Conservation (phyloP, 2,888 invertebrate genomes). For the Acleris literana region DNA sequence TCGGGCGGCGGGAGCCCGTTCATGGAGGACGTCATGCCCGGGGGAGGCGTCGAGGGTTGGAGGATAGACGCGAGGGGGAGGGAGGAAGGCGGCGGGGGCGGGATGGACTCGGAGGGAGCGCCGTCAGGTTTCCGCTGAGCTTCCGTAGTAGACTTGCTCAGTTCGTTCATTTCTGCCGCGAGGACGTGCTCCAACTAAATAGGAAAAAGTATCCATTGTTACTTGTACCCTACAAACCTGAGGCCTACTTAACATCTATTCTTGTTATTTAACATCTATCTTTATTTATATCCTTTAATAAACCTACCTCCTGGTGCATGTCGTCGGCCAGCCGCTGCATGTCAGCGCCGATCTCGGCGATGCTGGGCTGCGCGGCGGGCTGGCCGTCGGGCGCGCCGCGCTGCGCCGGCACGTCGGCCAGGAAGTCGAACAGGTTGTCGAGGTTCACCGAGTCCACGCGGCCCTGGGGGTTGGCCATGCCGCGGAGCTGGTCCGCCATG, state of each 20-base stretch:
- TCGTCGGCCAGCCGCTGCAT: conserved; percentile 93
- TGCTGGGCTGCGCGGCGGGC: conserved; percentile 85
- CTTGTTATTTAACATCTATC: no score
- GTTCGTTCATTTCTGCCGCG: conserved; percentile 73
- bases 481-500: conserved; percentile 76
- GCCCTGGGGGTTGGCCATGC: conserved; percentile 61
- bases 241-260: no score
- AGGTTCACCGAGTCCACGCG: conserved; percentile 91
- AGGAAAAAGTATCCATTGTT: no score
- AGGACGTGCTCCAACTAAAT: conserved; percentile 73
- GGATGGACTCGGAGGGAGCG: conserved; percentile 72
- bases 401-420: conserved; percentile 88
- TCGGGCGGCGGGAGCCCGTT: conserved; percentile 40
- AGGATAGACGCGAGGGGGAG: conserved; percentile 61
- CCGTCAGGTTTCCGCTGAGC: conserved; percentile 76
- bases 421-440: conserved; percentile 95
- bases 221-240: no score
- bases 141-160: conserved; percentile 67
- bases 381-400: conserved; percentile 78
- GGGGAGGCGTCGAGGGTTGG: conserved; percentile 53
- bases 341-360: conserved; percentile 92
- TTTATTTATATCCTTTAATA: no score
- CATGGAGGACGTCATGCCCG: conserved; percentile 48
- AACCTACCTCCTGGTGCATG: conserved; percentile 90
- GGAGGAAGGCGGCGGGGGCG: conserved; percentile 67